Percentiles rank a stretch among this genome's conserved stretches.
Evolutionary conservation across 2,888 invertebrate genomes (phyloP).

Genomic region (Meiosimyza platycephala): DNA sequence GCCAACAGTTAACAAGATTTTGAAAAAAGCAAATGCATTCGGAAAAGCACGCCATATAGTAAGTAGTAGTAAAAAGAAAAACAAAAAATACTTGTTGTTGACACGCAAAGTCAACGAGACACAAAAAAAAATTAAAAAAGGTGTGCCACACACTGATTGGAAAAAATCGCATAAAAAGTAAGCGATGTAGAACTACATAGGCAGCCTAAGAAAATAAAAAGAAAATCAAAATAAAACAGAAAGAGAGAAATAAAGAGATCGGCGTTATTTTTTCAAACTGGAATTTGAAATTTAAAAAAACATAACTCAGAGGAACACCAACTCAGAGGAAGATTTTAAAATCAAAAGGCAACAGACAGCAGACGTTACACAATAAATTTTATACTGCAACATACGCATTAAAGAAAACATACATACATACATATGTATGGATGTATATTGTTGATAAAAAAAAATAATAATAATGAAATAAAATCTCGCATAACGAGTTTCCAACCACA

Average conservation of each 20-base stretch:
- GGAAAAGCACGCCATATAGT: background rate
- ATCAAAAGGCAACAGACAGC: background rate
- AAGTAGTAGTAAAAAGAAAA: background rate
- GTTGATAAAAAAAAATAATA: too few species aligned
- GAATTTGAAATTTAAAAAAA: background rate
- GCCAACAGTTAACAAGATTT: too few species aligned
- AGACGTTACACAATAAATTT: background rate
- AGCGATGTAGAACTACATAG: background rate
- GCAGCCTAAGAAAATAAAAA: too few species aligned
- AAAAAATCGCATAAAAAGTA: slow-evolving; percentile 11
- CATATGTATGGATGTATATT: too few species aligned
- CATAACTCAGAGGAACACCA: background rate
- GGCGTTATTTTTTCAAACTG: slow-evolving; percentile 9
- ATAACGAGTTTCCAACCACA: slow-evolving; percentile 20
- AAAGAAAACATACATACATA: background rate
- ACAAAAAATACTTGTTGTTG: slow-evolving; percentile 21
- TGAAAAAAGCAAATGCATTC: background rate
- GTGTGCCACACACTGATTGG: slow-evolving; percentile 27
- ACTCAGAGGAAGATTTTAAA: background rate
- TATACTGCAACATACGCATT: slow-evolving; percentile 3
- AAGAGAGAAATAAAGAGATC: background rate
- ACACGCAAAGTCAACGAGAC: slow-evolving; percentile 22
- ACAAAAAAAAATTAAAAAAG: slow-evolving; percentile 12
- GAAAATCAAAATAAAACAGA: background rate
- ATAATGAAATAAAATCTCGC: slow-evolving; percentile 1